Percentiles rank a stretch among this genome's conserved stretches.
Conservation (phyloP, 1,140 invertebrate genomes). For the Carposina sasakii region DNA sequence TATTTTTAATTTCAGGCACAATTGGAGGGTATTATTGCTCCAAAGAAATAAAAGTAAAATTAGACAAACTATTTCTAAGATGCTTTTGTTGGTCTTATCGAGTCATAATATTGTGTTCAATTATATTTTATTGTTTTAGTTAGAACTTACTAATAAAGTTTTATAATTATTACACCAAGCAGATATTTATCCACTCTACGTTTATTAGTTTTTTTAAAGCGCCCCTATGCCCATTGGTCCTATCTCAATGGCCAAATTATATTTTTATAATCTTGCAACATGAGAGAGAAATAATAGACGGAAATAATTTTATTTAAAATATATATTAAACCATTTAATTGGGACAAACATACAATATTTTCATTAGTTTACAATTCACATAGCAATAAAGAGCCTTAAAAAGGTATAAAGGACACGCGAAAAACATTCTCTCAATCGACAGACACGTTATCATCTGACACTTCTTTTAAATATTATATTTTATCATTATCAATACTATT, state of each 20-base stretch:
- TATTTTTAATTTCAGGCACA: slow-evolving; percentile 80
- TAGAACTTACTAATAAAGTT: no score
- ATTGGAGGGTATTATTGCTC: slow-evolving; percentile 92
- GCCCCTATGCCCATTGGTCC: no score
- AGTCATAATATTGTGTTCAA: slow-evolving; percentile 10
- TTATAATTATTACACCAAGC: no score
- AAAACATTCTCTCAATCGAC: slow-evolving; percentile 52
- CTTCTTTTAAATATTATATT: slow-evolving; percentile 34
- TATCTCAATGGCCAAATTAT: no score
- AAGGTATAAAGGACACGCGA: slow-evolving; percentile 64
- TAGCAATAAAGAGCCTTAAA: slow-evolving; percentile 54
- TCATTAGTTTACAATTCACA: slow-evolving; percentile 68
- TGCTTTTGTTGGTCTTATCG: slow-evolving; percentile 18
- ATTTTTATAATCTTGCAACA: no score
- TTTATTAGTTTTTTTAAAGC: background rate
- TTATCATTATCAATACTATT: slow-evolving; percentile 24
- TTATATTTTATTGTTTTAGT: no score
- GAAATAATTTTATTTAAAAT: slow-evolving; percentile 65
- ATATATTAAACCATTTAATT: slow-evolving; percentile 72
- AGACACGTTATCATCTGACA: slow-evolving; percentile 31
- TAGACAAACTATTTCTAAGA: slow-evolving; percentile 25
- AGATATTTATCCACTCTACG: slow-evolving; percentile 5
- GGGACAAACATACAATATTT: slow-evolving; percentile 71
- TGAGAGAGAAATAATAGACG: slow-evolving; percentile 39
- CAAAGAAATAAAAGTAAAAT: slow-evolving; percentile 82